These are phyloP conservation scores for Aplysia californica DNA, from an alignment of 1,140 invertebrate species.

Conservation along the genomic window DNA sequence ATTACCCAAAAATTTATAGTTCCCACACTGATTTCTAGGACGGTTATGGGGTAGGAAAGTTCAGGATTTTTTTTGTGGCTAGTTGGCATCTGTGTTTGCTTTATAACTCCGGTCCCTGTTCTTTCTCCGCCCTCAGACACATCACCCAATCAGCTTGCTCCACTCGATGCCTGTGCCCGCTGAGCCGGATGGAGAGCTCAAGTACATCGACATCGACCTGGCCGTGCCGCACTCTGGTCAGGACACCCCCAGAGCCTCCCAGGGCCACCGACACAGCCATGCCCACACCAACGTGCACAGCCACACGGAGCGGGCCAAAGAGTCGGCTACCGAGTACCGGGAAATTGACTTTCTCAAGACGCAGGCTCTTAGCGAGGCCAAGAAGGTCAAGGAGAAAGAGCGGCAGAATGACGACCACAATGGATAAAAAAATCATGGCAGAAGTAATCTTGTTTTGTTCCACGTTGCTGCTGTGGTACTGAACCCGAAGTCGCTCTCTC, in stretches of 20 bases:
- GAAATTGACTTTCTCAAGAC: slow-evolving; percentile 59
- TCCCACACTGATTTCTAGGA: too few relatives aligned
- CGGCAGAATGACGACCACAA: slow-evolving; percentile 21
- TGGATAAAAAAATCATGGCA: too few relatives aligned
- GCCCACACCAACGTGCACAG: slow-evolving; percentile 7
- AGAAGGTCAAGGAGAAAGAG: slow-evolving; percentile 39
- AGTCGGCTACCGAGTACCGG: slow-evolving; percentile 47
- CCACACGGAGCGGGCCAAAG: slow-evolving; percentile 12
- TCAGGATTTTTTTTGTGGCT: too few relatives aligned
- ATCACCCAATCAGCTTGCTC: slow-evolving; percentile 31
- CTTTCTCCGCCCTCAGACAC: slow-evolving; percentile 19
- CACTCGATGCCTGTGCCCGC: slow-evolving; percentile 37
- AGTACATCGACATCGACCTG: slow-evolving; percentile 53
- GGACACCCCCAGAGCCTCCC: slow-evolving; percentile 17
- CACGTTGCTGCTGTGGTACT: too few relatives aligned
- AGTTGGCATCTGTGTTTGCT: too few relatives aligned
- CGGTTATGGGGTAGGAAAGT: too few relatives aligned
- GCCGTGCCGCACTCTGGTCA: slow-evolving; percentile 35
- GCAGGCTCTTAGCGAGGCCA: slow-evolving; percentile 44
- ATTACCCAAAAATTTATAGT: too few relatives aligned
- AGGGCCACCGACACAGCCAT: slow-evolving; percentile 18
- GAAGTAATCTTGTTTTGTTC: too few relatives aligned
- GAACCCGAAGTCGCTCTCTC: too few relatives aligned
- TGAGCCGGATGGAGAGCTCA: slow-evolving; percentile 38
- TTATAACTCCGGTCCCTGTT: background rate